Evolutionary conservation across 2,113 vertebrate genomes (phyloP).

Genomic region (Psilopogon haemacephalus): DNA sequence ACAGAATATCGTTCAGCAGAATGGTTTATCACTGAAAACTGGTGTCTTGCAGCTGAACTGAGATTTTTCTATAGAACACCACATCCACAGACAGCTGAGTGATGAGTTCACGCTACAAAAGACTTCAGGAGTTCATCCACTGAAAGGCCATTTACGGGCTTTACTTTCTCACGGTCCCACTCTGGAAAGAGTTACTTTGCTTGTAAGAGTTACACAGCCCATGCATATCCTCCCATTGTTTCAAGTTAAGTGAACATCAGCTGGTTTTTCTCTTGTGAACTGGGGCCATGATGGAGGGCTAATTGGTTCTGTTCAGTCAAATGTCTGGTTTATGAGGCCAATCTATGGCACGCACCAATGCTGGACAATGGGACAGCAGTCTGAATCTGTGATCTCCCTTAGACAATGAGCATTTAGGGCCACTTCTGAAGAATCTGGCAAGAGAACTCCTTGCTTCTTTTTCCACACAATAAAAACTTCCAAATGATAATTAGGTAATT

Average conservation of each 20-base stretch:
- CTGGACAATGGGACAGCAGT: slow-evolving; percentile 17
- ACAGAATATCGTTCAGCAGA: neutral
- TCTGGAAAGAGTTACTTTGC: slow-evolving; percentile 47
- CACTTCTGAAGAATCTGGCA: slow-evolving; percentile 18
- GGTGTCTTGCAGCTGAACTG: neutral
- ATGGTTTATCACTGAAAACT: neutral
- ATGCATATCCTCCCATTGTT: slow-evolving; percentile 56
- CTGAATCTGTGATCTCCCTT: neutral
- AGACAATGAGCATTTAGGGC: slow-evolving; percentile 5
- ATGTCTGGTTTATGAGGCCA: slow-evolving; percentile 52
- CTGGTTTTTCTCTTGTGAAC: slow-evolving; percentile 55
- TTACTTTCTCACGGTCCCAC: slow-evolving; percentile 61
- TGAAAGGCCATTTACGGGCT: slow-evolving; percentile 60
- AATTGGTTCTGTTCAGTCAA: slow-evolving; percentile 56
- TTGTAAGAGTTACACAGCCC: slow-evolving; percentile 27
- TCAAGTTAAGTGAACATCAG: slow-evolving; percentile 59
- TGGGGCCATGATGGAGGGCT: slow-evolving; percentile 44
- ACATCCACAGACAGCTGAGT: slow-evolving; percentile 41
- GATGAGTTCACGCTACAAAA: slow-evolving; percentile 68
- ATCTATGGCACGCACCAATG: neutral
- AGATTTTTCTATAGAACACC: slow-evolving; percentile 51
- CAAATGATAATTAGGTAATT: slow-evolving; percentile 11
- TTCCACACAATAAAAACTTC: neutral
- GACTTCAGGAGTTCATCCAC: slow-evolving; percentile 43
- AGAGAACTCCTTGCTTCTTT: slow-evolving; percentile 19